Percentiles rank a stretch among this genome's conserved stretches.
Evolutionary conservation across 2,888 invertebrate species (phyloP).

Genomic region (Dryadula phaetusa): DNA sequence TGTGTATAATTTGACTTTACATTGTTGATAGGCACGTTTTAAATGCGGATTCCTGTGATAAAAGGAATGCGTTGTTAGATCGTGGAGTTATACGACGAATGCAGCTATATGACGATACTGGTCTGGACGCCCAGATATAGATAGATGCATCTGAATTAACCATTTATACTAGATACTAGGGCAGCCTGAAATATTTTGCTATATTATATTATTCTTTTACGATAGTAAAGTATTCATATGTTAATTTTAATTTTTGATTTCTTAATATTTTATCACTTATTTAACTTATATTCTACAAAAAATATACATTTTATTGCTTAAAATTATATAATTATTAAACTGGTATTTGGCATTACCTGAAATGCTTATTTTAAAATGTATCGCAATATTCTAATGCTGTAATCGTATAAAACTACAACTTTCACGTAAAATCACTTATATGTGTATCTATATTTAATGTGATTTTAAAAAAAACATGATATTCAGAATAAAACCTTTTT

Average conservation of each 20-base stretch:
- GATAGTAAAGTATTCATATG: not conserved
- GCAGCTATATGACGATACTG: constrained; percentile 1
- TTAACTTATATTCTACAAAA: not conserved
- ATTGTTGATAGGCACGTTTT: not conserved
- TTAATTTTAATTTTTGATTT: not conserved
- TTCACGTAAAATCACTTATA: constrained; percentile 3
- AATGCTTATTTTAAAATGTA: not conserved
- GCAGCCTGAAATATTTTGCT: not conserved
- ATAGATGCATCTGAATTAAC: not conserved
- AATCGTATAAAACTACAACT: not conserved
- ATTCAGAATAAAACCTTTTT: no score
- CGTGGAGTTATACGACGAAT: not conserved
- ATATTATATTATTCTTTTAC: not conserved
- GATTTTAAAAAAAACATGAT: no score
- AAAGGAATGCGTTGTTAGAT: not conserved
- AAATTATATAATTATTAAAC: constrained; percentile 1
- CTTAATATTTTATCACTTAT: not conserved
- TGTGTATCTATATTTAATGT: no score
- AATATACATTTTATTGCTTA: no score
- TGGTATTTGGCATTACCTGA: not conserved
- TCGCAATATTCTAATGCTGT: constrained; percentile 3
- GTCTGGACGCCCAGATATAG: not conserved
- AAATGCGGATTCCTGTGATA: not conserved
- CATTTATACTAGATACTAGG: not conserved
- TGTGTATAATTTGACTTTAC: constrained; percentile 19